Evolutionary conservation across 2,113 vertebrate genomes (phyloP), one percentile per base, ranked within the genome.

Genomic region (Colossoma macropomum): DNA sequence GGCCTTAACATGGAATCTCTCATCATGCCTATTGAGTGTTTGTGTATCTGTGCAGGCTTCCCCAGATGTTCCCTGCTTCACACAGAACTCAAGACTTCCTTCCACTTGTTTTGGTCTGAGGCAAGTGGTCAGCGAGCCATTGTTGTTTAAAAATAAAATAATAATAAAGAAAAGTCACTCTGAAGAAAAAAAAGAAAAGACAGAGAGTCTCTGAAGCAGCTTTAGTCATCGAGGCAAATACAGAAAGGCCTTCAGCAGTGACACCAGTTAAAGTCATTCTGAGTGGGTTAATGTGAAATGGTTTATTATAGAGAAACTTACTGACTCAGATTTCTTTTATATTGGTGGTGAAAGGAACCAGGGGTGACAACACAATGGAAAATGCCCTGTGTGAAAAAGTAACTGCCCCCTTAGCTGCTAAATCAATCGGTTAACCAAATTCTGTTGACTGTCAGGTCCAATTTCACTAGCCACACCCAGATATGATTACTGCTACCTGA

Each of bases 91-190:
- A 79, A 66, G 75, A 82, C 80, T 85, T 85, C 83, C 86, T 87
- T 87, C 79, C 83, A 87, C 65, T 75, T 85, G 83, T 85, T 87
- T 82, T 82, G 79, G 79, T 77, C 45, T 4, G 54, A 62, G 71
- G 34, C 70, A 19, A 71, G 45, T 65, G 19, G 32, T 76, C 76
- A 87, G 52, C 48, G 66, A 78, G 27, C 66, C 75, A 75, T 80
- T 84, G 85, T 81, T 74, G 85, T 81, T 62, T 79, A 87, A 79
- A 85, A 87, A 87, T 84, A 87, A 84, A 21, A 56, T 19, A 59
- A 59, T 8, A 21, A 56, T 1, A 59, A 59, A 19, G 5, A 59
- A 27, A 62, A 62, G 12, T 27, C 59, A 71, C 52, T 65, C 30
- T 71, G 73, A 17, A 28, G 23, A 45, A 38, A 11, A 45, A 45